Percentiles rank a stretch among this genome's conserved stretches.
phyloP scores from a whole-genome alignment of 2,797 vertebrate genomes.

The Argya squamiceps region DNA sequence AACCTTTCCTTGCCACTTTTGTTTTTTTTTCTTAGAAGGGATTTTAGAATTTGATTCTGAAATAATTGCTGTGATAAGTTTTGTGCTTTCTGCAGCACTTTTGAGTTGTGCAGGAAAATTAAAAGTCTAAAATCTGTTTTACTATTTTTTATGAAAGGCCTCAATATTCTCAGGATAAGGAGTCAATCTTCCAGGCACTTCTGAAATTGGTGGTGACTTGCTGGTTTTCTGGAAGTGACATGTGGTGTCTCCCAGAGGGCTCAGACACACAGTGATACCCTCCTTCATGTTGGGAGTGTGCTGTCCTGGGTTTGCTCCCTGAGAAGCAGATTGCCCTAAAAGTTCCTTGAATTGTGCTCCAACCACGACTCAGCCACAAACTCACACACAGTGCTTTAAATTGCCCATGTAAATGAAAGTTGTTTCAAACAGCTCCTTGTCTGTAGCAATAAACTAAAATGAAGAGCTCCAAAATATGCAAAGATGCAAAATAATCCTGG shows the following conservation, averaged over 20 bases:
- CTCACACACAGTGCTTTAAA: background rate
- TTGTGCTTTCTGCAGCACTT: background rate
- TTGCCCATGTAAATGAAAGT: background rate
- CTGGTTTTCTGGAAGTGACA: background rate
- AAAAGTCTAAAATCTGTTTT: background rate
- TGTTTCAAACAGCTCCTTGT: background rate
- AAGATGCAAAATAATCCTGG: slow-evolving; percentile 50
- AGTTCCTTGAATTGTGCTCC: background rate
- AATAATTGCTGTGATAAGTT: background rate
- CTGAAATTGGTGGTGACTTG: background rate
- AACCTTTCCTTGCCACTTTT: background rate
- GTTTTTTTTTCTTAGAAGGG: background rate
- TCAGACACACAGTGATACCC: background rate
- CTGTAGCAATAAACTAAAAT: background rate
- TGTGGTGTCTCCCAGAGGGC: background rate
- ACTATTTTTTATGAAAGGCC: background rate
- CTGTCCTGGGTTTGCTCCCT: background rate
- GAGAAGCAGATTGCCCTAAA: background rate
- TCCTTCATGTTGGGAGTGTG: background rate
- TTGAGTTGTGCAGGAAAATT: background rate
- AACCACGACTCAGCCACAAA: background rate
- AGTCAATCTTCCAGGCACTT: background rate
- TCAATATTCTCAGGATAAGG: background rate
- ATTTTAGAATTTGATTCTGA: background rate
- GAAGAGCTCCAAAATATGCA: slow-evolving; percentile 6